phyloP scores from a whole-genome alignment of 2,888 invertebrate genomes.

The Trimorus sp. region DNA sequence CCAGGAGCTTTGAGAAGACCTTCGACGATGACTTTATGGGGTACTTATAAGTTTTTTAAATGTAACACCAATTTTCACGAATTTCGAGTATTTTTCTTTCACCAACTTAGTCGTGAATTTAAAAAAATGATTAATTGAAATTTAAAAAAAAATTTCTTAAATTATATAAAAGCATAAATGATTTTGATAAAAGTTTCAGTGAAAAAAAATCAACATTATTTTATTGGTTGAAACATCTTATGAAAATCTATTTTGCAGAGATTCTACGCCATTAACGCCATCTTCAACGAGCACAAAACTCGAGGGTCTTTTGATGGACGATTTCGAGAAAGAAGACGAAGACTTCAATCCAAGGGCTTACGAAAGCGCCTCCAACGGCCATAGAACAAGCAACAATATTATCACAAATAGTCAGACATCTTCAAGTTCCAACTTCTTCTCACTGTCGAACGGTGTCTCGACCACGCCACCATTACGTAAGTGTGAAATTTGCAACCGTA shows the following conservation, averaged over 20 bases:
- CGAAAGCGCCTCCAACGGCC: conserved; percentile 84
- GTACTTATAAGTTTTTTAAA: conserved; percentile 47
- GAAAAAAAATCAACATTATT: no score
- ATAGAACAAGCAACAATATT: conserved; percentile 75
- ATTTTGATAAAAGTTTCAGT: no score
- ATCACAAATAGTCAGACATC: conserved; percentile 79
- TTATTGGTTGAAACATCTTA: no score
- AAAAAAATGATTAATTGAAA: no score
- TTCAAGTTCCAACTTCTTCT: conserved; percentile 82
- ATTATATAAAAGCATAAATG: no score
- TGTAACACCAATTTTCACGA: no score
- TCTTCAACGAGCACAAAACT: conserved; percentile 89
- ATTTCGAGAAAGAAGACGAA: conserved; percentile 88
- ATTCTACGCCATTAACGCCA: conserved; percentile 79
- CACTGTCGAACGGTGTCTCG: conserved; percentile 79
- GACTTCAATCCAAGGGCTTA: conserved; percentile 95
- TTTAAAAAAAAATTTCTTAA: no score
- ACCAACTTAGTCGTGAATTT: no score
- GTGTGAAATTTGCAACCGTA: no score
- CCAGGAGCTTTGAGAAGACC: conserved; percentile 78
- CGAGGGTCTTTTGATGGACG: conserved; percentile 89
- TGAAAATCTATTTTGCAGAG: conserved; percentile 64
- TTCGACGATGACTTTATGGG: conserved; percentile 79
- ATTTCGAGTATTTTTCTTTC: no score
- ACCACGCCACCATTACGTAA: conserved; percentile 87